Percentiles rank a stretch among this genome's conserved stretches.
These are phyloP conservation scores for Papilio aristodemus DNA, from an alignment of 1,140 invertebrate species.

Conservation along the genomic window DNA sequence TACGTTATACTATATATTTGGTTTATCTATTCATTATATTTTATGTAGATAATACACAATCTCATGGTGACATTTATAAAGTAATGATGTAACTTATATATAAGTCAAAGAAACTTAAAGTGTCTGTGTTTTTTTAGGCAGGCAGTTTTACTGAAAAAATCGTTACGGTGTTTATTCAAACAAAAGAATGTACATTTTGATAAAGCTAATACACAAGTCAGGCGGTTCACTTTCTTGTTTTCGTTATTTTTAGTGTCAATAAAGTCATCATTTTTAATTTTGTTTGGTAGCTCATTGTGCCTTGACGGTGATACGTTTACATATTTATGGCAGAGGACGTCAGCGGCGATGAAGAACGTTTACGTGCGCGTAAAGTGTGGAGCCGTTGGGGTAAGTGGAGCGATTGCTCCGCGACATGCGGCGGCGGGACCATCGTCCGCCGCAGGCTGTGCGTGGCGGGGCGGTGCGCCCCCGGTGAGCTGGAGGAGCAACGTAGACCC, in stretches of 20 bases:
- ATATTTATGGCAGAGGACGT: conserved; percentile 27
- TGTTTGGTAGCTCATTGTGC: not conserved
- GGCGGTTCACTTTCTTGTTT: not conserved
- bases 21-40: no score
- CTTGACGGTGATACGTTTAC: not conserved
- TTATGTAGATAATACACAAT: no score
- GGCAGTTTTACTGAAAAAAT: no score
- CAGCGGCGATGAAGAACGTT: conserved; percentile 39
- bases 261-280: not conserved
- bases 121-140: no score
- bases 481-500: conserved; percentile 58
- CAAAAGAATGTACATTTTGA: no score
- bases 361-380: conserved; percentile 62
- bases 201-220: not conserved
- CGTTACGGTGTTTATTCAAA: no score
- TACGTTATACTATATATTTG: no score
- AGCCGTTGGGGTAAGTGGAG: conserved; percentile 74
- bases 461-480: conserved; percentile 59
- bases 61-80: no score
- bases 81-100: no score
- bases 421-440: conserved; percentile 48
- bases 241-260: not conserved
- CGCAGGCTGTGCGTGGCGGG: conserved; percentile 59
- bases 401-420: conserved; percentile 62
- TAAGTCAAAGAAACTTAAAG: no score